Conservation (phyloP, 2,113 vertebrate species). For the Ardeotis arabs region DNA sequence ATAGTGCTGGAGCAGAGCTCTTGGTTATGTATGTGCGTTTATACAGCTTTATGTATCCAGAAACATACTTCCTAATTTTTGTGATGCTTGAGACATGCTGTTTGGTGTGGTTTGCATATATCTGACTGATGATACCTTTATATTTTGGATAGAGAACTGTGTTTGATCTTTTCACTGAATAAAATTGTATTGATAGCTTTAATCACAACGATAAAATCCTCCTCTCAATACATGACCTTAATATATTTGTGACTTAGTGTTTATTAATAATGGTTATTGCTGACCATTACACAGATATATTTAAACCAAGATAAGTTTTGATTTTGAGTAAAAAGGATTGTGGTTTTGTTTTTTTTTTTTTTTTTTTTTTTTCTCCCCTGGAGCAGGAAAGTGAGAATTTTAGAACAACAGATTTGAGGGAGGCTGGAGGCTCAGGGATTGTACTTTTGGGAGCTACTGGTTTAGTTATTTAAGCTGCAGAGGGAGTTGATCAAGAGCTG, state of each 20-base stretch:
- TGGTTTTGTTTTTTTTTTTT: neutral
- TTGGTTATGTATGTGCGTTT: neutral
- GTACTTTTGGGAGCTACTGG: neutral
- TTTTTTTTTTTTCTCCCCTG: fast-evolving
- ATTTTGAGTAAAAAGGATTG: neutral
- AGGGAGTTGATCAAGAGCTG: neutral
- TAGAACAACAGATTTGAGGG: neutral
- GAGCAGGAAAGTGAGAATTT: neutral
- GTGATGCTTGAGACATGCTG: neutral
- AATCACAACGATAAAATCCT: neutral
- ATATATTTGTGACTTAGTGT: neutral
- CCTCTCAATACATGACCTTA: neutral
- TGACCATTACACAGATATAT: neutral
- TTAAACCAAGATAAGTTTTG: neutral
- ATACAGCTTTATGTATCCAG: neutral
- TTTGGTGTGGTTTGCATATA: neutral
- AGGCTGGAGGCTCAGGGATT: neutral
- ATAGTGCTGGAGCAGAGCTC: neutral
- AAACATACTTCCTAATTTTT: neutral
- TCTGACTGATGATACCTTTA: neutral
- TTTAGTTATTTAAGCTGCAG: neutral
- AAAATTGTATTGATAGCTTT: neutral
- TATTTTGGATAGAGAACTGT: neutral
- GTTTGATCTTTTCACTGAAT: neutral
- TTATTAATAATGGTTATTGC: neutral